Base-by-base conservation (phyloP, 53 echinoderm and acorn worm genomes). In the Stichopus horrens region DNA sequence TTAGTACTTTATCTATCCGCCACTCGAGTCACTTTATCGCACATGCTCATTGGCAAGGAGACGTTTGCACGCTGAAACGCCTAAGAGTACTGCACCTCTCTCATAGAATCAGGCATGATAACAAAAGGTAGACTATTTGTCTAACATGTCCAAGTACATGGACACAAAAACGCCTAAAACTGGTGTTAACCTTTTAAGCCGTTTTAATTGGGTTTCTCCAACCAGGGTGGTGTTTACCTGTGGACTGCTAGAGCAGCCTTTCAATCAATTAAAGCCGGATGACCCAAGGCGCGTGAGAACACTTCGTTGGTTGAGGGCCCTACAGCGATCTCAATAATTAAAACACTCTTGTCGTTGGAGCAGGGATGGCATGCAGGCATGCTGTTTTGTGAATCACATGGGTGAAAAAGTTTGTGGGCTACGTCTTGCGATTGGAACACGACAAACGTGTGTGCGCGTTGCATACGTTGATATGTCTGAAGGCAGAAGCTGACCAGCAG, bases 201-300 rank as follows among this genome's bases (percentile, higher is more conserved):
- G 8, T 63, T 10, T 63, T 5, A 16, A 63, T 63, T 13, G 4
- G 16, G 63, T 63, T 16, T 63, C 8, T 63, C 63, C 10, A 16
- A 63, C 63, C 63, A 63, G 10, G 8, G 63, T 13, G 16, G 79
- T 79, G 54, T 79, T 79, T 79, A 79, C 79, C 53, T 18, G 53
- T 37, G 52, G 18, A 79, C 79, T 37, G 2, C 55, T 10, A 19
- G 14, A 54, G 52, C 79, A 53, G 53, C 53, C 53, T 52, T 54
- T 79, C 51, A 79, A 79, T 79, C 79, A 79, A 79, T 79, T 79
- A 79, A 19, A 23, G 6, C 4, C 5, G 8, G 19, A 19, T 53
- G 79, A 53, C 79, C 54, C 8, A 18, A 79, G 79, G 79, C 63
- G 16, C 63, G 63, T 63, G 63, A 16, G 16, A 63, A 63, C 63